Conservation (phyloP, 2,888 invertebrate genomes). For the Suillia variegata region DNA sequence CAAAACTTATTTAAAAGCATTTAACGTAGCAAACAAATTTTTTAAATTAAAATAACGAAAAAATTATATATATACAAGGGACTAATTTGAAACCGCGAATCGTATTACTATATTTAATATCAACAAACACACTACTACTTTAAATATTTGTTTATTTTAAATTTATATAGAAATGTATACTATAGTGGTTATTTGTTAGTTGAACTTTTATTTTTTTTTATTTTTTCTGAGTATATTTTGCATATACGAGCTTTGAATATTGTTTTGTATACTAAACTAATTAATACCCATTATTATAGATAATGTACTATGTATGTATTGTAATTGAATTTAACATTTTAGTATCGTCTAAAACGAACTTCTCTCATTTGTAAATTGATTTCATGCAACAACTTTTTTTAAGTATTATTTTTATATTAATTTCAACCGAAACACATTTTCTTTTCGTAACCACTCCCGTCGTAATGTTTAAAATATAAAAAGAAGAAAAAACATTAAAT, state of each 20-base stretch:
- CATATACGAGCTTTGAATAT: not conserved
- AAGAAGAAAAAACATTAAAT: not conserved
- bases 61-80: slow-evolving; percentile 50
- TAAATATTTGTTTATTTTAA: not conserved
- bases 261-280: not conserved
- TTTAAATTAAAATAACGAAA: not conserved
- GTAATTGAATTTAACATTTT: no score
- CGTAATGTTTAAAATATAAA: not conserved
- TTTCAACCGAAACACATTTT: not conserved
- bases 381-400: not conserved
- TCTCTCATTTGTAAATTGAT: not conserved
- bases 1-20: no score
- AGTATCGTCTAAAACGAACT: no score
- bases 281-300: not conserved
- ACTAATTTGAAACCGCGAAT: slow-evolving; percentile 56
- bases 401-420: not conserved
- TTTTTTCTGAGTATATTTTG: not conserved
- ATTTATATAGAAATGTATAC: not conserved
- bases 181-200: slow-evolving; percentile 20
- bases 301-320: not conserved
- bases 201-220: slow-evolving; percentile 12
- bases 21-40: no score
- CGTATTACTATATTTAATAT: slow-evolving; percentile 53
- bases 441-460: no score
- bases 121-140: slow-evolving; percentile 18